Evolutionary conservation across 2,797 vertebrate species (phyloP), one percentile per base, ranked within the genome.

Genomic region (Artibeus lituratus): DNA sequence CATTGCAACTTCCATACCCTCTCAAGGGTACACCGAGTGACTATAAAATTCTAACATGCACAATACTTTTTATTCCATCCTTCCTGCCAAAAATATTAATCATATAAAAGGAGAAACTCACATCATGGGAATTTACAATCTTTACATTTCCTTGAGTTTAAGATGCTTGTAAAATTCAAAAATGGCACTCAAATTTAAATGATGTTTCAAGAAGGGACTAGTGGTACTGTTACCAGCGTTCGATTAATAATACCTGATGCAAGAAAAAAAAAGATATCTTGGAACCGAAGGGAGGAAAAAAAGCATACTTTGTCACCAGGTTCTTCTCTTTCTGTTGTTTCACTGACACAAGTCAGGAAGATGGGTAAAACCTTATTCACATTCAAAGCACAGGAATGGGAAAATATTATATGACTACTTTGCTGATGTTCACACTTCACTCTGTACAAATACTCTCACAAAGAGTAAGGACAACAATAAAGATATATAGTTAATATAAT

Each of bases 41-140:
- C 81, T 96, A 21, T 96, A 93, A 96, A 97, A 91, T 94, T 80
- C 90, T 65, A n/a, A 57, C 37, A 87, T 72, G 39, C n/a, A 90
- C 85, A 57, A 57, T 81, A 89, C 85, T 81, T 67, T 96, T 90
- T 90, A 81, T 74, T 77, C 62, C 74, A 32, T 82, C 82, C 95
- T 92, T 96, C 95, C 82, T 97, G 82, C n/a, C 39, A 47, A 37
- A 82, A 47, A 39, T 74, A 59, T 94, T 85, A 87, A 95, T 95
- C 84, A 85, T 29, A 87, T 55, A 9, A 94, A 94, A 96, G 73
- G 57, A 96, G 77, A 96, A n/a, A 0, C 62, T 93, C 53, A 90
- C 14, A 67, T 51, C 80, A 57, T 86, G 91, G 39, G 69, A 94
- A 95, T 96, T 94, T 93, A 96, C 35, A 90, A 77, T 85, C 80